Evolutionary conservation across 2,113 vertebrate species (phyloP).

Genomic region (Crocuta crocuta): DNA sequence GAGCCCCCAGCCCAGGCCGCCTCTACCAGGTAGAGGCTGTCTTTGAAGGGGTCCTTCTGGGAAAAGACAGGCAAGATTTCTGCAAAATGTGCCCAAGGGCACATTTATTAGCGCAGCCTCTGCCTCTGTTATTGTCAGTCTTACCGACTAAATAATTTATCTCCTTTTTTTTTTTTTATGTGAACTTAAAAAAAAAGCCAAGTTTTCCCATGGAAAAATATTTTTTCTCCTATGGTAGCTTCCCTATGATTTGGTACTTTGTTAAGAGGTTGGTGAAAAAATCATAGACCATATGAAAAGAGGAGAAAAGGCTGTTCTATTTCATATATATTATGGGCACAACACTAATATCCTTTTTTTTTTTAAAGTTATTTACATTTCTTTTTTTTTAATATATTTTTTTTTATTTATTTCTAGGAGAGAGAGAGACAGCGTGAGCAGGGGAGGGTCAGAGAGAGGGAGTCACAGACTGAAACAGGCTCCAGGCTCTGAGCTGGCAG

Average conservation of each 20-base stretch:
- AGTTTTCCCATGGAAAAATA: background rate
- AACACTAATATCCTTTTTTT: background rate
- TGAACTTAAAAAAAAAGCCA: background rate
- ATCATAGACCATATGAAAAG: background rate
- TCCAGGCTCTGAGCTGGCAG: too few relatives aligned
- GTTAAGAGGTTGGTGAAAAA: conserved; percentile 23
- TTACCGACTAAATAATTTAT: background rate
- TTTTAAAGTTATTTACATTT: too few relatives aligned
- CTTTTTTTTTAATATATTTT: too few relatives aligned
- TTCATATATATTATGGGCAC: background rate
- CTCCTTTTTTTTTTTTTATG: conserved; percentile 11
- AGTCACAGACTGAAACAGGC: too few relatives aligned
- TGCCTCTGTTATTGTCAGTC: background rate
- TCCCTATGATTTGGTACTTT: conserved; percentile 11
- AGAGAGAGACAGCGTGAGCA: too few relatives aligned
- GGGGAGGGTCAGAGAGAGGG: too few relatives aligned
- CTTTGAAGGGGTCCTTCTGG: background rate
- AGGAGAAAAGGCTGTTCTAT: background rate
- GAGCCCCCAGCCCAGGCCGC: background rate
- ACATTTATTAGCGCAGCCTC: background rate
- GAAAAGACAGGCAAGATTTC: background rate
- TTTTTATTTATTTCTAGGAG: too few relatives aligned
- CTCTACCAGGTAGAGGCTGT: background rate
- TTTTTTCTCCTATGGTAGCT: background rate
- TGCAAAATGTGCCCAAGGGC: background rate